phyloP scores from a whole-genome alignment of 2,888 invertebrate species.

The Apodemia duryi region DNA sequence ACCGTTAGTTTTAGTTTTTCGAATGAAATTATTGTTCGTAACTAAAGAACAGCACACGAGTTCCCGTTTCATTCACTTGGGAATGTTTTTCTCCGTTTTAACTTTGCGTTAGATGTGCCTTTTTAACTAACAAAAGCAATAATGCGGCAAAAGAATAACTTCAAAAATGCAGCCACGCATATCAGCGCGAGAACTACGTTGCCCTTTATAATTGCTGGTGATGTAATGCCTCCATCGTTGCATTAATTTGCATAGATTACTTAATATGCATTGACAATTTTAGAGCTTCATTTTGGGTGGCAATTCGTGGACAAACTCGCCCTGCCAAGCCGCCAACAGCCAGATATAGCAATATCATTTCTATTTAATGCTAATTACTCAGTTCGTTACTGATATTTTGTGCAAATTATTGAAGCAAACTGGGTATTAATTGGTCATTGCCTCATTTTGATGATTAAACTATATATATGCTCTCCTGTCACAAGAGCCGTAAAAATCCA shows the following conservation, averaged over 20 bases:
- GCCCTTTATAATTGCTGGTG: background rate
- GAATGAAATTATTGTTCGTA: no score
- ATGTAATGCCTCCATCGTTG: background rate
- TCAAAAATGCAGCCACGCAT: background rate
- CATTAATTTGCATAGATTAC: constrained; percentile 9
- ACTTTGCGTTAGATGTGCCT: no score
- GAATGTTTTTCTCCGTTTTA: no score
- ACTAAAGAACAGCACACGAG: no score
- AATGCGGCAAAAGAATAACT: no score
- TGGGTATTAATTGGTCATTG: no score
- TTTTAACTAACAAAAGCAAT: no score
- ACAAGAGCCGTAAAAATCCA: no score
- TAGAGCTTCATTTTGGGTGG: background rate
- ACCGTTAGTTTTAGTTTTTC: no score
- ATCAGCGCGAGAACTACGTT: background rate
- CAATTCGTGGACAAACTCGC: background rate
- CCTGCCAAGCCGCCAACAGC: background rate
- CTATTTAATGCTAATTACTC: background rate
- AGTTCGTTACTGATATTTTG: background rate
- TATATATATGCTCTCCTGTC: no score
- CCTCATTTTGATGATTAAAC: no score
- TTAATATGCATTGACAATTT: constrained; percentile 13
- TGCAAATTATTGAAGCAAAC: background rate
- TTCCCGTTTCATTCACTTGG: no score
- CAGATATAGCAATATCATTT: constrained; percentile 6